Conservation (phyloP, 1,140 invertebrate genomes). For the Drosophila busckii region DNA sequence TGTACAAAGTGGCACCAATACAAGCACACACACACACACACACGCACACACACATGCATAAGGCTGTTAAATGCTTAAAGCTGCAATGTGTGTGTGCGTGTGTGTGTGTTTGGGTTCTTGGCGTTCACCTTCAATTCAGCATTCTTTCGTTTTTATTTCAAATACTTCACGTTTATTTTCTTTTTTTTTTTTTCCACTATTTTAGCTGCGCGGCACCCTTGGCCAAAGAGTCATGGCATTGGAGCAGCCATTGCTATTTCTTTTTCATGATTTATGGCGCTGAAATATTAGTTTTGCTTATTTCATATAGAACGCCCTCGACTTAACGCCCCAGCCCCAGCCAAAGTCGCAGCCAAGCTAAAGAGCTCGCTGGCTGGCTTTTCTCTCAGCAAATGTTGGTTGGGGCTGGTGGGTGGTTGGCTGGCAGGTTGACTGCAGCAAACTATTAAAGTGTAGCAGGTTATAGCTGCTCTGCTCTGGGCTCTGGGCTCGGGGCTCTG, state of each 20-base stretch:
- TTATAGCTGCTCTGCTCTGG: not conserved
- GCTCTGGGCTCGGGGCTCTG: slow-evolving; percentile 15
- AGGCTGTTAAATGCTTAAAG: slow-evolving; percentile 1
- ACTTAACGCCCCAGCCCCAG: not conserved
- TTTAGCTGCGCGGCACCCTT: not conserved
- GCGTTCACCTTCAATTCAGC: not conserved
- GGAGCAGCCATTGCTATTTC: slow-evolving; percentile 58
- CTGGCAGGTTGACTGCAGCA: not conserved
- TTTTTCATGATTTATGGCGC: slow-evolving; percentile 70
- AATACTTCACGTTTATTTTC: slow-evolving; percentile 9
- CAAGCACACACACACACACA: not conserved
- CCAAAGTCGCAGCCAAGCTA: too few relatives aligned
- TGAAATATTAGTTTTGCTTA: slow-evolving; percentile 74
- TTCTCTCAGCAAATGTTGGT: slow-evolving; percentile 4
- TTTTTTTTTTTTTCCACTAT: not conserved
- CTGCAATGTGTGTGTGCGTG: not conserved
- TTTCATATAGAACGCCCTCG: slow-evolving; percentile 48
- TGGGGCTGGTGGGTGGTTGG: too few relatives aligned
- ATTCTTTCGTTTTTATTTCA: slow-evolving; percentile 14
- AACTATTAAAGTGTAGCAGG: slow-evolving; percentile 5
- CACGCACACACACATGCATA: not conserved
- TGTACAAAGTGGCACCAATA: too few relatives aligned
- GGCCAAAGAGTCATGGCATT: slow-evolving; percentile 17
- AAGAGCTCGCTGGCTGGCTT: slow-evolving; percentile 15
- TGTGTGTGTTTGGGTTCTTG: too few relatives aligned